Evolutionary conservation across 1,140 invertebrate genomes (phyloP), one percentile per base, ranked within the genome.

Genomic region (Drosophila biarmipes): DNA sequence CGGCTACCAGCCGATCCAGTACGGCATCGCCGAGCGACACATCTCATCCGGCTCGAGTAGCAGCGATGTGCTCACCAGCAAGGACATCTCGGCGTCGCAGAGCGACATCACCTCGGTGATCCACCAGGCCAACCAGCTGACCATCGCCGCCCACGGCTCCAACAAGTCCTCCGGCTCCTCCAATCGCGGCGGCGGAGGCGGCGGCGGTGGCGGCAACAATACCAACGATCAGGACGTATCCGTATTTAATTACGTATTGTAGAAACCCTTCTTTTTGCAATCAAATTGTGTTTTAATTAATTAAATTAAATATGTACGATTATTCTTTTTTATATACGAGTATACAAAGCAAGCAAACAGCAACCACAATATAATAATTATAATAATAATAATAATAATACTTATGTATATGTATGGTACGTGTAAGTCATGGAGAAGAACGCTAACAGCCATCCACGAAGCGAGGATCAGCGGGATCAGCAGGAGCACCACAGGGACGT

Each of bases 201-300:
- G 69, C 7, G 78, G 76, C 0, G 74, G 78, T 5, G 78, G 78
- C 38, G 78, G 78, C 68, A 86, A 86, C 43, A 77, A 78, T 52
- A 91, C 86, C 63, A 91, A 91, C 73, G 90, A 91, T 90, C 90
- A 91, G 86, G 90, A 91, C 63, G 86, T 87, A 72, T 91, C 90
- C 68, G 90, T 91, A 84, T 91, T 91, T 91, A 91, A 91, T 91
- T 91, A 91, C 82, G 90, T 91, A 78, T 90, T 91, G 90, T 91
- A 90, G 86, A 89, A 81, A 90, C 63, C 45, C 78, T 76, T 62
- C 84, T 90, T 90, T 66, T 74, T 89, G 90, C 90, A 91, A 91
- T 91, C 84, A 91, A 91, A 91, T 91, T 91, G 90, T 91, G 84
- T 91, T 90, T 76, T 86, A 87, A 86, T 87, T 86, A 80, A 85